A percentile compares a stretch with the other conserved stretches of the same genome.
Conservation (phyloP, 1,140 invertebrate species). For the Watersipora subatra region DNA sequence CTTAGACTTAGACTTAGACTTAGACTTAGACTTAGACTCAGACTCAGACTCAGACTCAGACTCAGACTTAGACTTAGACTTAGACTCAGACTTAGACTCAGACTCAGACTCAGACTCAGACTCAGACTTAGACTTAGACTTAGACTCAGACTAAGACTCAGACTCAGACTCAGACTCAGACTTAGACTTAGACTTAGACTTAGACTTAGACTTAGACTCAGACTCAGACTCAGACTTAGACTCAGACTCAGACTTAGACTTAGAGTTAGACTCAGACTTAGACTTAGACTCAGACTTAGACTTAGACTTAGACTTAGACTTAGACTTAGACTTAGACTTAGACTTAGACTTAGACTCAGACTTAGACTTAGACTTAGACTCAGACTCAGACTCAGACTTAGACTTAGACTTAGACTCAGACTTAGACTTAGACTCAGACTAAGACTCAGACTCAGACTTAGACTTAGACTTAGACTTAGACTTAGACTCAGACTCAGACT, state of each 20-base stretch:
- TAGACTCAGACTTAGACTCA: background rate
- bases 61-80: background rate
- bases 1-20: background rate
- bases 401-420: background rate
- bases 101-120: background rate
- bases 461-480: background rate
- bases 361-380: background rate
- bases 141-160: no score
- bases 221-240: background rate
- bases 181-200: background rate
- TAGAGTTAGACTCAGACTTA: background rate
- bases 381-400: background rate
- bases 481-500: background rate
- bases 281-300: background rate
- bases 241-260: background rate
- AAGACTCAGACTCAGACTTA: background rate
- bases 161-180: background rate
- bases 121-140: background rate
- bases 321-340: background rate
- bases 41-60: background rate
- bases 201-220: background rate
- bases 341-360: background rate
- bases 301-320: background rate
- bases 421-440: background rate
- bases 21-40: background rate